A percentile compares a stretch with the other conserved stretches of the same genome.
Evolutionary conservation across 2,113 vertebrate genomes (phyloP).

Genomic region (Colossoma macropomum): DNA sequence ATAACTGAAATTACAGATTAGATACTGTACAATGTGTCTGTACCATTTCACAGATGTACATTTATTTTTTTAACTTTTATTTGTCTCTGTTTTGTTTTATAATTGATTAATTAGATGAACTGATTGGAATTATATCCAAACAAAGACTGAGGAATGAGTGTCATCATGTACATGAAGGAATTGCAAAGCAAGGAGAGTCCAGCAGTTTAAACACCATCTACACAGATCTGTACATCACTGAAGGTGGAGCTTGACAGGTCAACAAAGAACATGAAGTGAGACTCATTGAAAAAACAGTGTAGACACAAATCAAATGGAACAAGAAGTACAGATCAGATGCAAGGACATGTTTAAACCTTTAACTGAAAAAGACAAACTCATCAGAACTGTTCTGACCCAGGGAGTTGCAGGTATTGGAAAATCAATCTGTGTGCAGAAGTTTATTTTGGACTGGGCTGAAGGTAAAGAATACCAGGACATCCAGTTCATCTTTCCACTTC

Average conservation of each 20-base stretch:
- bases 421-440: no score
- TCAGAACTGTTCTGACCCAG: no score
- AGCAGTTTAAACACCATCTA: constrained; percentile 30
- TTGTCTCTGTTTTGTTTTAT: background rate
- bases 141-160: background rate
- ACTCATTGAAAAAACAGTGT: background rate
- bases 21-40: no score
- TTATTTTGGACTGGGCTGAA: background rate
- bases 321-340: constrained; percentile 18
- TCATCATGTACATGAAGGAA: constrained; percentile 26
- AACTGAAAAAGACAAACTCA: background rate
- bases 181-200: constrained; percentile 36
- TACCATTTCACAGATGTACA: no score
- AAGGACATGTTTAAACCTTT: background rate
- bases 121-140: constrained; percentile 1
- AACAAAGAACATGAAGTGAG: no score
- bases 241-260: background rate
- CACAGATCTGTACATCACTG: constrained; percentile 45
- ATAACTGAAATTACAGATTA: no score
- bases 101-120: background rate
- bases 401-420: no score
- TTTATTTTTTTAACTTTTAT: background rate
- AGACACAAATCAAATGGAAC: background rate
- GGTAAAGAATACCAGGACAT: constrained; percentile 17
- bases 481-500: constrained; percentile 31